These are phyloP conservation scores for Channallabes apus DNA, from an alignment of 2,797 vertebrate species.

Conservation along the genomic window DNA sequence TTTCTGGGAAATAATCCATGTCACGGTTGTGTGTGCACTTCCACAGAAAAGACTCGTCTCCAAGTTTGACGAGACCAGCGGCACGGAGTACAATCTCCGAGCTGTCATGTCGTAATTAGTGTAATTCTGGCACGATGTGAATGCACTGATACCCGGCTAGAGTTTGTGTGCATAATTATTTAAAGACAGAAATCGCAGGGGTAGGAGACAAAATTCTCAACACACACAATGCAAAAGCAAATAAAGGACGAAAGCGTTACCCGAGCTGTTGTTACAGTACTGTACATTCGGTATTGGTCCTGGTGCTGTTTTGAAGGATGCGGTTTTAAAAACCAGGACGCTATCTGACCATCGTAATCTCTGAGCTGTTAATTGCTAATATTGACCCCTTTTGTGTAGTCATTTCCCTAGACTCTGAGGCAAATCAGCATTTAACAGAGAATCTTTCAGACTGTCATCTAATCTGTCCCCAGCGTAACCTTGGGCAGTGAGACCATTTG, in stretches of 20 bases:
- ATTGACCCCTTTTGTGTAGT: not conserved
- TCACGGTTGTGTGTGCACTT: not conserved
- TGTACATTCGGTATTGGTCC: not conserved
- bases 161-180: slow-evolving; percentile 9
- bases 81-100: not conserved
- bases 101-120: slow-evolving; percentile 24
- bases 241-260: not conserved
- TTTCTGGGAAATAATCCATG: not conserved
- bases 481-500: not conserved
- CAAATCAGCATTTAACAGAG: slow-evolving; percentile 1
- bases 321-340: not conserved
- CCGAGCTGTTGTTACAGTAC: not conserved
- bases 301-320: not conserved
- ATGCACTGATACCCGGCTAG: not conserved
- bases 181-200: not conserved
- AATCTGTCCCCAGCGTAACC: not conserved
- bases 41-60: slow-evolving; percentile 12
- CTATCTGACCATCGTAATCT: not conserved
- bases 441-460: not conserved
- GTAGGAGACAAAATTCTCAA: not conserved
- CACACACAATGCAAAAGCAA: not conserved
- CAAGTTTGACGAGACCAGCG: slow-evolving; percentile 17
- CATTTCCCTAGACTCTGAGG: not conserved
- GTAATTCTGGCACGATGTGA: slow-evolving; percentile 10
- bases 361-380: not conserved